Evolutionary conservation across 2,797 vertebrate genomes (phyloP).

Genomic region (Sylvilagus floridanus): DNA sequence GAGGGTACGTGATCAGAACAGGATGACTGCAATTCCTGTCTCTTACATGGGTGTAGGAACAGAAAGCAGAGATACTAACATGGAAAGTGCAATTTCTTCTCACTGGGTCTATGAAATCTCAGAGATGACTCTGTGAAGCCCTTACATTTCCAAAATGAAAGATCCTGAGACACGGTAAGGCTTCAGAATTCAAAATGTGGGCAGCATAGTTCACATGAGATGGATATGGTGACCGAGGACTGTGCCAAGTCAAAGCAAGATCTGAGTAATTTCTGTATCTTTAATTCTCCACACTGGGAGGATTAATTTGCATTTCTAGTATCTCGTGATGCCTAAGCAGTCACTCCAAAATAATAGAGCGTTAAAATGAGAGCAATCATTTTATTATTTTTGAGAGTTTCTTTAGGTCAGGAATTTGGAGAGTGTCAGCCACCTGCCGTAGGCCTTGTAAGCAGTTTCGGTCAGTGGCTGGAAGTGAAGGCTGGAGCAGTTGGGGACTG

Average conservation of each 20-base stretch:
- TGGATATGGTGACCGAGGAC: background rate
- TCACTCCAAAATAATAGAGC: background rate
- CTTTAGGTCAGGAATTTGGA: background rate
- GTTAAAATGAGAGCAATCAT: background rate
- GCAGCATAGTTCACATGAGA: background rate
- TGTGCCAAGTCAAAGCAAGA: background rate
- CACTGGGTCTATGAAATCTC: background rate
- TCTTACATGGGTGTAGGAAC: background rate
- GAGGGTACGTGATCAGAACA: background rate
- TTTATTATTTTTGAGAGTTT: background rate
- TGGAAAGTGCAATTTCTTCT: background rate
- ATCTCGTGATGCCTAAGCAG: background rate
- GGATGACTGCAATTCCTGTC: background rate
- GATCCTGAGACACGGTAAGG: background rate
- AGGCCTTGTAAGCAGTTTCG: background rate
- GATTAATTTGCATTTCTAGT: background rate
- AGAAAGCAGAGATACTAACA: background rate
- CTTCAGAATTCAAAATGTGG: background rate
- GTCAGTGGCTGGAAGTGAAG: background rate
- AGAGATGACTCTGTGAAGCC: background rate
- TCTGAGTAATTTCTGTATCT: background rate
- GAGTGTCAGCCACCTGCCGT: background rate
- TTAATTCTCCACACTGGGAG: background rate
- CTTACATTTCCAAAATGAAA: background rate
- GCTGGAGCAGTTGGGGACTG: background rate